Evolutionary conservation across 2,113 vertebrate genomes (phyloP).

Genomic region (Saguinus imperator): DNA sequence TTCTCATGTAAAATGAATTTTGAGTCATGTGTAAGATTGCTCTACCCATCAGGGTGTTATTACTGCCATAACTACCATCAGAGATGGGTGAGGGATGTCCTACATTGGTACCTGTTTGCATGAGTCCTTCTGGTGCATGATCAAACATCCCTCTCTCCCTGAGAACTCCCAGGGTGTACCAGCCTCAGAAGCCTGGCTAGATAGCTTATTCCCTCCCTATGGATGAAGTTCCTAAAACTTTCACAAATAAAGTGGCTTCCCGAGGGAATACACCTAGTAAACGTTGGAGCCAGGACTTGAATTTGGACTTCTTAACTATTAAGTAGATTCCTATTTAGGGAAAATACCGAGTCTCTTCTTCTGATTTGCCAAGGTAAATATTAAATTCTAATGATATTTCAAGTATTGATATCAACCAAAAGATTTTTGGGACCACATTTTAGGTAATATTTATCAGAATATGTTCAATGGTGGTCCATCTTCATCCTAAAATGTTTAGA

Average conservation of each 20-base stretch:
- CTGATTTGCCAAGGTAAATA: neutral
- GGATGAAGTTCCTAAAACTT: neutral
- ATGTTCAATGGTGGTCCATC: neutral
- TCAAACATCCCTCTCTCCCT: neutral
- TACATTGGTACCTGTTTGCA: neutral
- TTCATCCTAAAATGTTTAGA: neutral
- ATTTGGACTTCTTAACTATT: neutral
- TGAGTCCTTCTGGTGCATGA: rapidly evolving
- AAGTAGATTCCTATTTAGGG: neutral
- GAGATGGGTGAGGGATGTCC: neutral
- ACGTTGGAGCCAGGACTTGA: neutral
- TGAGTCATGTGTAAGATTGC: neutral
- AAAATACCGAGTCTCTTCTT: neutral
- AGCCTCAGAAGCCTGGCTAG: neutral
- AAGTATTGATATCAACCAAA: neutral
- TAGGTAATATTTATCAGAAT: neutral
- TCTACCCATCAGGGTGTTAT: neutral
- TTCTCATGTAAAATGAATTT: neutral
- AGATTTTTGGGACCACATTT: neutral
- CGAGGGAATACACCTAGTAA: neutral
- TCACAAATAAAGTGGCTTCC: neutral
- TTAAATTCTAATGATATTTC: neutral
- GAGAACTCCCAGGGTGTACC: neutral
- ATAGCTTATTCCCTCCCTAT: neutral
- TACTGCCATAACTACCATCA: neutral